phyloP scores from a whole-genome alignment of 2,888 invertebrate species.

The Smittia aterrima region DNA sequence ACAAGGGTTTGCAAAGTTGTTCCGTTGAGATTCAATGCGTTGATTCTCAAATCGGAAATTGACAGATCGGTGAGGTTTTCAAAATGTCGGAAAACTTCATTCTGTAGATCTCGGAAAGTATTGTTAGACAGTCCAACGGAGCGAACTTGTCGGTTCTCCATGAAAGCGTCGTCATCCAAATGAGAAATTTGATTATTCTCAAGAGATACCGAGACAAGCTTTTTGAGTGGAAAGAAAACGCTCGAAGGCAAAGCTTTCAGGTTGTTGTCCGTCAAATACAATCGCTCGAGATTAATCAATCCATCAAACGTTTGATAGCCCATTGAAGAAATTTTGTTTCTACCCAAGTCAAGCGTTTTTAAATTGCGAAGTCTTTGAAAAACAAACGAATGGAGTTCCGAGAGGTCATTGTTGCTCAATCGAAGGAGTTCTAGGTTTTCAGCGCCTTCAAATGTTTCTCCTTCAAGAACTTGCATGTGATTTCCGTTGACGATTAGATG shows the following conservation, averaged over 20 bases:
- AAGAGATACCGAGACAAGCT: not conserved
- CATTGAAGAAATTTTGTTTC: constrained; percentile 18
- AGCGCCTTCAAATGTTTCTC: not conserved
- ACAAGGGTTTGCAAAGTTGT: constrained; percentile 12
- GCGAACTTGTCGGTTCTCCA: not conserved
- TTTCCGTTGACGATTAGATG: constrained; percentile 34
- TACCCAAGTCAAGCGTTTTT: constrained; percentile 19
- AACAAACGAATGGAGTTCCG: not conserved
- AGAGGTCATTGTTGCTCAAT: constrained; percentile 18
- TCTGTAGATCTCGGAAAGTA: constrained; percentile 15
- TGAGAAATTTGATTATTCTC: constrained; percentile 19
- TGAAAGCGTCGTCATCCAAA: constrained; percentile 14
- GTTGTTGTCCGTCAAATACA: constrained; percentile 22
- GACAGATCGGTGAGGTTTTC: constrained; percentile 26
- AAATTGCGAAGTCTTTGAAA: not conserved
- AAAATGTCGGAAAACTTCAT: constrained; percentile 23
- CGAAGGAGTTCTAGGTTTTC: constrained; percentile 3
- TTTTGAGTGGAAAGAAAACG: not conserved
- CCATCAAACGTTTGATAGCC: constrained; percentile 1
- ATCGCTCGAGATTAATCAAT: not conserved
- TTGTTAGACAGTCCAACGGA: constrained; percentile 31
- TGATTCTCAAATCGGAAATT: constrained; percentile 13
- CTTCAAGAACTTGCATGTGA: constrained; percentile 7
- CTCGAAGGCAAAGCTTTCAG: not conserved
- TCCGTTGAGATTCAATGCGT: constrained; percentile 12